Evolutionary conservation across 2,113 vertebrate genomes (phyloP).

Genomic region (Microcebus tavaratra): DNA sequence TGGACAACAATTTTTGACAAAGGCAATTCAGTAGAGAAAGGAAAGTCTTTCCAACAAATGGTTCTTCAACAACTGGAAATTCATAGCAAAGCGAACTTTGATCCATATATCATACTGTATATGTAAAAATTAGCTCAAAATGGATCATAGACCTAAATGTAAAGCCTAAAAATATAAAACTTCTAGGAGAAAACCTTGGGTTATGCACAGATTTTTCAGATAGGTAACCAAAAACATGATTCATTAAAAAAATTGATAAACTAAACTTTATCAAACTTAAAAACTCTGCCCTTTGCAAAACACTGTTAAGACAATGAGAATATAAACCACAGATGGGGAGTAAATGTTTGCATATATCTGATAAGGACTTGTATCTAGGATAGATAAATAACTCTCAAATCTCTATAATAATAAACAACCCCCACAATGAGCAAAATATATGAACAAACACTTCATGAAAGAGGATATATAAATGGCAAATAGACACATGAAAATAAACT

Average conservation of each 20-base stretch:
- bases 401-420: not conserved
- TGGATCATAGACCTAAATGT: not conserved
- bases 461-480: not conserved
- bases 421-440: not conserved
- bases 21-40: not conserved
- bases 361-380: not conserved
- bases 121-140: not conserved
- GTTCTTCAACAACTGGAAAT: not conserved
- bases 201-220: not conserved
- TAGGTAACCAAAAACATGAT: not conserved
- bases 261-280: not conserved
- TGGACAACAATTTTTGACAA: not conserved
- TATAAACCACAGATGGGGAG: not conserved
- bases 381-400: not conserved
- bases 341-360: not conserved
- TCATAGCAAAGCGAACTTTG: not conserved
- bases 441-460: conserved; percentile 16
- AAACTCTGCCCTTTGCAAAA: not conserved
- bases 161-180: not conserved
- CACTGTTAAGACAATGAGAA: not conserved
- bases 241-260: not conserved
- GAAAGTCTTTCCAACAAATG: not conserved
- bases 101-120: not conserved
- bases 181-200: not conserved
- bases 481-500: not conserved